Evolutionary conservation across 2,797 vertebrate genomes (phyloP), one percentile per base, ranked within the genome.

Genomic region (Harpagifer antarcticus): DNA sequence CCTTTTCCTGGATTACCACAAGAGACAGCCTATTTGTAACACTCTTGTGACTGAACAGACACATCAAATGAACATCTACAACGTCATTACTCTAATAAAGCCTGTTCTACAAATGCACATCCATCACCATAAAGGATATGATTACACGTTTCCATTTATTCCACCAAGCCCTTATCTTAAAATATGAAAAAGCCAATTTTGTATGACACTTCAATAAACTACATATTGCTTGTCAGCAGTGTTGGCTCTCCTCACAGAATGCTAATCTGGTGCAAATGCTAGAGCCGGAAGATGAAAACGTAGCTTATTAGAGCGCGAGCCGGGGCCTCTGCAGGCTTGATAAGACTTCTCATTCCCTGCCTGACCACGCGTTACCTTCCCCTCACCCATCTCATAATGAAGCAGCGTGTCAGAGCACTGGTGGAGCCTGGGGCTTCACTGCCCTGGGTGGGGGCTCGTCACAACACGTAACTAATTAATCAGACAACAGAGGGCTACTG

Each of bases 401-500:
- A 33, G 33, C 31, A 6, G 42, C 66, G 53, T 55, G 45, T 69
- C 44, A 9, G 48, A 49, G 76, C 37, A 1, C 55, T 40, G 42
- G 52, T 71, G 61, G 58, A 31, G 72, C 64, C 47, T 54, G 45
- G 40, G 62, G 61, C 69, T 13, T 49, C 43, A 10, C 47, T 20
- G 72, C 73, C 64, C n/a, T 44, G 45, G 59, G 65, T 23, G 42
- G 63, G 53, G 66, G 76, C 66, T 79, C 44, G 1, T 88, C 88
- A 86, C 27, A 52, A 57, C 76, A 60, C 27, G 0, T 0, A 63
- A 12, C 81, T 89, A 80, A 88, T 89, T 89, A 86, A 83, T 86
- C 14, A 75, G 79, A 86, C 82, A 80, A 68, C 68, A 45, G 69
- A 74, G 75, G 67, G 70, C 60, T 45, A 0, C n/a, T 50, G 1